These are phyloP conservation scores for Colinus virginianus DNA, from an alignment of 2,113 vertebrate genomes.

Conservation along the genomic window DNA sequence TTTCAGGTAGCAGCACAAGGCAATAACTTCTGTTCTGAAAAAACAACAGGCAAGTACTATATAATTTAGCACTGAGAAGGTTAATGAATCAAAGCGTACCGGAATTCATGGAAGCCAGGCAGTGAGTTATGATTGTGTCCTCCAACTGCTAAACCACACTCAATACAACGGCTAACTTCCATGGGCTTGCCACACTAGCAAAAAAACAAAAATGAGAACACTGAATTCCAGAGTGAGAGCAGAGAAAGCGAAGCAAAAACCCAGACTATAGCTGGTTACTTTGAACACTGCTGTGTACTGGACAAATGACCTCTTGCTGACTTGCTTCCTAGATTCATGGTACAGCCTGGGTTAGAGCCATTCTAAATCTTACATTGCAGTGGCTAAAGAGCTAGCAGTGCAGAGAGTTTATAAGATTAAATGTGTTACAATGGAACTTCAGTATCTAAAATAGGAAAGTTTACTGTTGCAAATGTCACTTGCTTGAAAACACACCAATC, in stretches of 20 bases:
- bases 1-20: not conserved
- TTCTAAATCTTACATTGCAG: not conserved
- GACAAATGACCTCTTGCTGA: not conserved
- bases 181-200: conserved; percentile 87
- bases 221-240: not conserved
- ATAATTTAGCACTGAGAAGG: not conserved
- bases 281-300: not conserved
- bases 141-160: conserved; percentile 80
- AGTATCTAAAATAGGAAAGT: not conserved
- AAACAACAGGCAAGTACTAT: not conserved
- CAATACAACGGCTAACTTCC: conserved; percentile 76
- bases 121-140: conserved; percentile 54
- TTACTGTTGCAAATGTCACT: not conserved
- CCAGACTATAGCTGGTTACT: not conserved
- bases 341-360: not conserved
- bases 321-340: not conserved
- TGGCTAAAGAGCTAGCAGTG: not conserved
- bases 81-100: not conserved
- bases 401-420: not conserved
- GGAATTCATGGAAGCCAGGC: not conserved
- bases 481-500: not conserved
- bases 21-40: not conserved
- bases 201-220: not conserved
- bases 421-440: not conserved
- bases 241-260: not conserved